These are phyloP conservation scores for Enhydra lutris DNA, from an alignment of 2,113 vertebrate species.

Conservation along the genomic window DNA sequence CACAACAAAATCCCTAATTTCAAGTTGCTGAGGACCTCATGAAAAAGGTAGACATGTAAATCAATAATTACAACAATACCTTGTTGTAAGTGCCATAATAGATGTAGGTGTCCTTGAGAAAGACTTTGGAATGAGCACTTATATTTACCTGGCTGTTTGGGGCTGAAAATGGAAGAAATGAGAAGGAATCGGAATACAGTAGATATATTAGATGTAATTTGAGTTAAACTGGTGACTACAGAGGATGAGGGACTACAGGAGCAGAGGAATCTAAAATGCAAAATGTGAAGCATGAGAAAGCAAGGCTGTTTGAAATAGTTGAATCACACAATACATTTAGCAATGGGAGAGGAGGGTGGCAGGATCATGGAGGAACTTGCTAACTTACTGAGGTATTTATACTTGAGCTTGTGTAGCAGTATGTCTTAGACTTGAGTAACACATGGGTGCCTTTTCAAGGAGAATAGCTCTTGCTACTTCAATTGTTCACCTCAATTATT, in stretches of 20 bases:
- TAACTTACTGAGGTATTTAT: background rate
- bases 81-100: background rate
- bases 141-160: background rate
- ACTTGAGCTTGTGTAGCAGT: background rate
- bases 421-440: background rate
- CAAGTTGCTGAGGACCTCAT: background rate
- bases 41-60: background rate
- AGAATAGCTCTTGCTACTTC: background rate
- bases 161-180: background rate
- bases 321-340: background rate
- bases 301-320: background rate
- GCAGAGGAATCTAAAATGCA: background rate
- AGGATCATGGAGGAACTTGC: background rate
- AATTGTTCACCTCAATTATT: conserved; percentile 5
- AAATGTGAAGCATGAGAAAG: background rate
- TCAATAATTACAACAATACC: background rate
- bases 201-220: background rate
- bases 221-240: background rate
- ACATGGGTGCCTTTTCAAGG: background rate
- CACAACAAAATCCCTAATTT: background rate
- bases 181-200: background rate
- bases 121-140: background rate
- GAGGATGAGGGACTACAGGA: background rate
- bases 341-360: background rate
- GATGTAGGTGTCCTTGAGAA: background rate